These are phyloP conservation scores for Physocephala rufipes DNA, from an alignment of 2,888 invertebrate genomes.

Conservation along the genomic window DNA sequence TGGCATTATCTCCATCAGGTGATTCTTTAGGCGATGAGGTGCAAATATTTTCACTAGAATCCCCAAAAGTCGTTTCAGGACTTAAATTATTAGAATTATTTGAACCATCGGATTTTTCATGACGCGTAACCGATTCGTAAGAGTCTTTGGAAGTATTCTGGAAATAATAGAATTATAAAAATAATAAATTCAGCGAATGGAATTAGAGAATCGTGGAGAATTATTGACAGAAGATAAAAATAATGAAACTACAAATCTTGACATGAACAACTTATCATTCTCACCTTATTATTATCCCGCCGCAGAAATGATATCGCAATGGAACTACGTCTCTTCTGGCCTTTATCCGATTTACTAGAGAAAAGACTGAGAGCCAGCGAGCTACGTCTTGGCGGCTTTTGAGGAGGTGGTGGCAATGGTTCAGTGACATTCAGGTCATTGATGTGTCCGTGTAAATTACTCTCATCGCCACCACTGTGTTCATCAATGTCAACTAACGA, in stretches of 20 bases:
- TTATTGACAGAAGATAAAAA: constrained; percentile 3
- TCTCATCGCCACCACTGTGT: constrained; percentile 48
- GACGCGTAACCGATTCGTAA: constrained; percentile 63
- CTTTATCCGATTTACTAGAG: constrained; percentile 58
- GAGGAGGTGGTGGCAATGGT: constrained; percentile 49
- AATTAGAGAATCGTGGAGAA: neutral
- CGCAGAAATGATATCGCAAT: constrained; percentile 65
- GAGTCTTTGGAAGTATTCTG: constrained; percentile 61
- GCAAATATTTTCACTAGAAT: constrained; percentile 60
- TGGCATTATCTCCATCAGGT: constrained; percentile 45
- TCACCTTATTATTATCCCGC: constrained; percentile 63
- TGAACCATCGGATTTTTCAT: constrained; percentile 63
- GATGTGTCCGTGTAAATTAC: neutral
- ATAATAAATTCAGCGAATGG: too few relatives aligned
- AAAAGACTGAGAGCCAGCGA: constrained; percentile 62
- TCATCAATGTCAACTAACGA: constrained; percentile 65
- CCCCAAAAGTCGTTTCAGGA: constrained; percentile 58
- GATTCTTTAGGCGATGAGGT: constrained; percentile 60
- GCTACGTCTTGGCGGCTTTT: constrained; percentile 63
- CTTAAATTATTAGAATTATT: constrained; percentile 50
- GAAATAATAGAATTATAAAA: constrained; percentile 27
- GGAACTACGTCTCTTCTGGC: constrained; percentile 64
- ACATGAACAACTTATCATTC: constrained; percentile 28
- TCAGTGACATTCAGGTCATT: constrained; percentile 46
- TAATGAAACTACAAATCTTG: neutral